Evolutionary conservation across 2,888 invertebrate species (phyloP).

Genomic region (Vesta saturnalis): DNA sequence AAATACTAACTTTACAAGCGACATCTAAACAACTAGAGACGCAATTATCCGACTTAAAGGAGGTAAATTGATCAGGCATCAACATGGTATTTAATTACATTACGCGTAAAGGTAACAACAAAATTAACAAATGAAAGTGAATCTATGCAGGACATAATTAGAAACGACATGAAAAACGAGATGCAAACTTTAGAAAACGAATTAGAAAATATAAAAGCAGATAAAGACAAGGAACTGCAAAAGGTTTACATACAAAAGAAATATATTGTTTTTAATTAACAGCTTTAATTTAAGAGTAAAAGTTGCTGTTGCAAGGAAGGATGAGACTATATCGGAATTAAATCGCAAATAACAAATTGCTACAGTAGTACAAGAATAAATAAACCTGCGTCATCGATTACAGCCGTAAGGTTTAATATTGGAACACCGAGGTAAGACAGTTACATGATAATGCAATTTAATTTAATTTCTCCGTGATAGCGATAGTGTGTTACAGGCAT

Average conservation of each 20-base stretch:
- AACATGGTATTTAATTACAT: neutral
- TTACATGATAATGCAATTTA: too few relatives aligned
- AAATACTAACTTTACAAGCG: slow-evolving; percentile 67
- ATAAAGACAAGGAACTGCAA: slow-evolving; percentile 79
- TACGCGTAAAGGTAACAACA: slow-evolving; percentile 60
- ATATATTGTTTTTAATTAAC: slow-evolving; percentile 4
- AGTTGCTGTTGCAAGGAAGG: slow-evolving; percentile 82
- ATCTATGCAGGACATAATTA: slow-evolving; percentile 68
- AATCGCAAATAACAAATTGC: slow-evolving; percentile 76
- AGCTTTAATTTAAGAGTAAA: slow-evolving; percentile 70
- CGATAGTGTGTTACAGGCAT: too few relatives aligned
- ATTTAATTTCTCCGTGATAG: too few relatives aligned
- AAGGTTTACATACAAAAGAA: slow-evolving; percentile 69
- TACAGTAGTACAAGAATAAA: too few relatives aligned
- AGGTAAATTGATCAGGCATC: slow-evolving; percentile 61
- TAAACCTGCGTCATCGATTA: too few relatives aligned
- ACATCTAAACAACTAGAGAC: slow-evolving; percentile 73
- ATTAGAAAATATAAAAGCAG: slow-evolving; percentile 67
- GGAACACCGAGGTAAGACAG: too few relatives aligned
- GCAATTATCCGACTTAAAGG: slow-evolving; percentile 71
- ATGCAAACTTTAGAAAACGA: slow-evolving; percentile 72
- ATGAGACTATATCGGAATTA: slow-evolving; percentile 77
- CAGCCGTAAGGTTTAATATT: too few relatives aligned
- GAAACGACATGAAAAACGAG: slow-evolving; percentile 71
- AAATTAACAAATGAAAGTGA: slow-evolving; percentile 67